Percentiles rank a stretch among this genome's conserved stretches.
These are phyloP conservation scores for Picathartes gymnocephalus DNA, from an alignment of 2,113 vertebrate genomes.

Conservation along the genomic window DNA sequence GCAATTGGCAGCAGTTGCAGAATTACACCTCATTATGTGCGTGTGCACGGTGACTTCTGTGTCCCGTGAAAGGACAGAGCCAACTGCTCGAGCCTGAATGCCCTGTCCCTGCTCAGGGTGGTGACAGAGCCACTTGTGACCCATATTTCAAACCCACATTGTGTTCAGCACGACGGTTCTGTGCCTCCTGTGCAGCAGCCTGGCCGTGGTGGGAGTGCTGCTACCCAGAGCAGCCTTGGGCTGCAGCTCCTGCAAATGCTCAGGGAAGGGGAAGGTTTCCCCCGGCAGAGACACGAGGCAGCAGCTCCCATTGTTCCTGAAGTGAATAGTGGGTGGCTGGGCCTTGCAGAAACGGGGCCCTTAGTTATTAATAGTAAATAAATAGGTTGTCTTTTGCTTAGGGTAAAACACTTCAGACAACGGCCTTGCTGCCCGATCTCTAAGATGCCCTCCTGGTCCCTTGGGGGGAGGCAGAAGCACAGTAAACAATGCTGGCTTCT, in stretches of 20 bases:
- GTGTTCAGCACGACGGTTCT: neutral
- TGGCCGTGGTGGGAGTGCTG: neutral
- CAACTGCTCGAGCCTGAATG: neutral
- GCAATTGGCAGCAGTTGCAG: neutral
- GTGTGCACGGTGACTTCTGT: neutral
- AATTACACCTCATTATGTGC: neutral
- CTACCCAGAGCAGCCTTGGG: neutral
- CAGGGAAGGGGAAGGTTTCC: neutral
- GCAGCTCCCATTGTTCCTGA: neutral
- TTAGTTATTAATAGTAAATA: neutral
- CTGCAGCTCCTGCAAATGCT: neutral
- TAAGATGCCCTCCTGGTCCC: neutral
- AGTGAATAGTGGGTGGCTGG: neutral
- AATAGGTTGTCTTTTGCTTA: neutral
- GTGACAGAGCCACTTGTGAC: constrained; percentile 22
- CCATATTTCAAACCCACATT: constrained; percentile 45
- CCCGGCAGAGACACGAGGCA: neutral
- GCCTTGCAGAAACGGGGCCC: neutral
- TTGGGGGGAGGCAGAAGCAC: neutral
- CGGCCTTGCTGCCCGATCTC: neutral
- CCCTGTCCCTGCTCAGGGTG: neutral
- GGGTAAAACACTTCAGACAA: constrained; percentile 1
- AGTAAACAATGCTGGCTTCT: constrained; percentile 43
- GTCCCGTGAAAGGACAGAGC: neutral
- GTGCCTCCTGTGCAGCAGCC: neutral